Evolutionary conservation across 1,140 invertebrate genomes (phyloP).

Genomic region (Achatina immaculata): DNA sequence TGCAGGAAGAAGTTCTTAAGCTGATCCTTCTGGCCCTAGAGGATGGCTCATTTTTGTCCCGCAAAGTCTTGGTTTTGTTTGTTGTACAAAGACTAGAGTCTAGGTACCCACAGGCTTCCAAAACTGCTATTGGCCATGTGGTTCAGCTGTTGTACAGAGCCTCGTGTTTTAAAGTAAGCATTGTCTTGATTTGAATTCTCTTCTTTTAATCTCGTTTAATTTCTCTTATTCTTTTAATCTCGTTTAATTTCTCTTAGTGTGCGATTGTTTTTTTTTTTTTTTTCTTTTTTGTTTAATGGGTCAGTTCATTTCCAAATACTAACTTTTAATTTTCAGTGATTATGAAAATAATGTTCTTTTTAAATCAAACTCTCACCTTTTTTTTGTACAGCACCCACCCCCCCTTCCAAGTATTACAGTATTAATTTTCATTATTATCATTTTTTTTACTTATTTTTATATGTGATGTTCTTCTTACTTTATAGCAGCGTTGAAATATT

Average conservation of each 20-base stretch:
- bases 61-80: constrained; percentile 98
- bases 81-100: constrained; percentile 95
- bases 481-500: no score
- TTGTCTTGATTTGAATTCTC: not conserved
- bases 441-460: no score
- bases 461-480: no score
- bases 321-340: no score
- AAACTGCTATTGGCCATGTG: constrained; percentile 98
- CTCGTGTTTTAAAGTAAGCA: constrained; percentile 93
- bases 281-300: no score
- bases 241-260: not conserved
- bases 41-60: constrained; percentile 95
- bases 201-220: no score
- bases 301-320: no score
- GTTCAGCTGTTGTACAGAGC: constrained; percentile 97
- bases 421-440: no score
- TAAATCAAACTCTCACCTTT: no score
- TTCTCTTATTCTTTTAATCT: not conserved
- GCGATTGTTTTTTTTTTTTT: not conserved
- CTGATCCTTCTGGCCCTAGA: constrained; percentile 93
- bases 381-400: no score
- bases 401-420: no score
- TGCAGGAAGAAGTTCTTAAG: constrained; percentile 98
- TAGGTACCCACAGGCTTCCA: constrained; percentile 97
- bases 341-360: no score